Conservation (phyloP, 92 coral and sea anemone genomes). For the Heteractis magnifica region DNA sequence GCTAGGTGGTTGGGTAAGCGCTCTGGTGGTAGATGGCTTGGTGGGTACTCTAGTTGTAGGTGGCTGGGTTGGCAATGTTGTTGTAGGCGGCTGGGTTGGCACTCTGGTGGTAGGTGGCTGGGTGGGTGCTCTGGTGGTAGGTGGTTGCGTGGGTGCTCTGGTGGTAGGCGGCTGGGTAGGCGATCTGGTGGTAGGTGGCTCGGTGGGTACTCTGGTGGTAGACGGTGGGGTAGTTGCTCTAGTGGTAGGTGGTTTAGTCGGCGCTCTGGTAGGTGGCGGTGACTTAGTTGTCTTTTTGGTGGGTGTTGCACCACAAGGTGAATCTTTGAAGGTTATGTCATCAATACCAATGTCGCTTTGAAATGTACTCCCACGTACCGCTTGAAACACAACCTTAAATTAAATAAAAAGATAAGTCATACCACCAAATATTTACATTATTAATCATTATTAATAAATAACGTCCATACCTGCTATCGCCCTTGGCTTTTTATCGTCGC, state of each 20-base stretch:
- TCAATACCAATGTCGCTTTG: conserved; percentile 32
- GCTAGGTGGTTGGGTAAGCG: neutral
- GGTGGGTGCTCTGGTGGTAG: neutral
- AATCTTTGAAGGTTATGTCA: conserved; percentile 25
- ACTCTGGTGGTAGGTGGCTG: conserved; percentile 8
- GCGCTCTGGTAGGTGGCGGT: neutral
- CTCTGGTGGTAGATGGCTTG: neutral
- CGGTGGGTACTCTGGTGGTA: neutral
- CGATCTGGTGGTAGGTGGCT: neutral
- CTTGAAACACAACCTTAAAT: conserved; percentile 24
- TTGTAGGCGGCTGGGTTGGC: neutral
- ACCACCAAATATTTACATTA: neutral
- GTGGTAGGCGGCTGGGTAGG: conserved; percentile 3
- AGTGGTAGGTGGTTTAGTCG: conserved; percentile 10
- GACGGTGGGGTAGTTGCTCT: conserved; percentile 10
- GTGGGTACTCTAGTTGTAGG: neutral
- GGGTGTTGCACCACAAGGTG: neutral
- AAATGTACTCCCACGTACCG: conserved; percentile 26
- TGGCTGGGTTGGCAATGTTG: conserved; percentile 4
- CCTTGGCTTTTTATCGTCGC: conserved; percentile 28
- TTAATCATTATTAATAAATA: neutral
- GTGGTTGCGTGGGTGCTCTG: conserved; percentile 4
- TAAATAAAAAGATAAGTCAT: neutral
- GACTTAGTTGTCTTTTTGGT: neutral
- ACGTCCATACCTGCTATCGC: conserved; percentile 44